These are phyloP conservation scores for Sogatella furcifera DNA, from an alignment of 1,140 invertebrate genomes.

Conservation along the genomic window DNA sequence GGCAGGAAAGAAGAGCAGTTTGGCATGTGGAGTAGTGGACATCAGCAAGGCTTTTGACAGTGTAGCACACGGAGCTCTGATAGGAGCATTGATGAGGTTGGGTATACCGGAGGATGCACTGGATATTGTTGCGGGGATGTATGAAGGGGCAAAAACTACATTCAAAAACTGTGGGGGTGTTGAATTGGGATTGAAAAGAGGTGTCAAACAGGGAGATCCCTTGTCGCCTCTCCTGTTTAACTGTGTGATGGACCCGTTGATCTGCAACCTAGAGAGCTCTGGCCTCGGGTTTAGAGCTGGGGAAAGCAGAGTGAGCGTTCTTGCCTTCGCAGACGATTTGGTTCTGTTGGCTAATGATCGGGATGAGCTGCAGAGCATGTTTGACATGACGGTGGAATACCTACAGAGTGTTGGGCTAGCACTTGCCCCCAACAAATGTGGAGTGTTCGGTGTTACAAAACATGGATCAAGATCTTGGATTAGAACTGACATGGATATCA, in stretches of 20 bases:
- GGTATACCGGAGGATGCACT: neutral
- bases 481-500: neutral
- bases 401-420: constrained; percentile 15
- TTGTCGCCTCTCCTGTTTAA: constrained; percentile 31
- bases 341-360: constrained; percentile 17
- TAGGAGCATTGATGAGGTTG: neutral
- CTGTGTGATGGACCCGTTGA: constrained; percentile 26
- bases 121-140: neutral
- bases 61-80: constrained; percentile 28
- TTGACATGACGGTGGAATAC: constrained; percentile 8
- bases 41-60: constrained; percentile 25
- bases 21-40: neutral
- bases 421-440: constrained; percentile 21
- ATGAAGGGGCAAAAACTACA: neutral
- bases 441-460: constrained; percentile 15
- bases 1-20: constrained; percentile 6
- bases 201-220: constrained; percentile 34
- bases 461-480: neutral
- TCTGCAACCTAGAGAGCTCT: constrained; percentile 12
- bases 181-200: too few species aligned
- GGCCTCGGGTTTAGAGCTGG: constrained; percentile 3
- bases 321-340: constrained; percentile 31
- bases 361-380: constrained; percentile 12
- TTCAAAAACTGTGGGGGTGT: neutral
- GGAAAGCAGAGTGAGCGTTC: constrained; percentile 3